These are phyloP conservation scores for Bombyx huttoni DNA, from an alignment of 2,888 invertebrate genomes.

Conservation along the genomic window DNA sequence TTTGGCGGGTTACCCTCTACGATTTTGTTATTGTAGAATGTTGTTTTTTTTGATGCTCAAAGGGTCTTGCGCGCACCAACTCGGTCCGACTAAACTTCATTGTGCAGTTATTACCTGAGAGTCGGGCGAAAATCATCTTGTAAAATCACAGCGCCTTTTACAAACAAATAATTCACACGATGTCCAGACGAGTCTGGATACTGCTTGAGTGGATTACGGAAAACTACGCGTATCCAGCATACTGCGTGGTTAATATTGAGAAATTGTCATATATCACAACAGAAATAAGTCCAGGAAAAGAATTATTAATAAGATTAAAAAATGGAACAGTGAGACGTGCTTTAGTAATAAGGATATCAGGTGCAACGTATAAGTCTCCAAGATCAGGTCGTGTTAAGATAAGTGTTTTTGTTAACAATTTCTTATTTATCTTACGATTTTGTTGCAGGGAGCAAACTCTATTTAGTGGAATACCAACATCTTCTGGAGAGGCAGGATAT, in stretches of 20 bases:
- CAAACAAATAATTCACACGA: slow-evolving; percentile 12
- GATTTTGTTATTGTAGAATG: background rate
- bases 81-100: background rate
- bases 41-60: background rate
- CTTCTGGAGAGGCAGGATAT: slow-evolving; percentile 32
- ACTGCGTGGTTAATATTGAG: slow-evolving; percentile 31
- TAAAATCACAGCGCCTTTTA: background rate
- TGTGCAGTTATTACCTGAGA: background rate
- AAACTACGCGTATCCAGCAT: slow-evolving; percentile 27
- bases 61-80: background rate
- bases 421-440: background rate
- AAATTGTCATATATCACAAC: slow-evolving; percentile 18
- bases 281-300: slow-evolving; percentile 27
- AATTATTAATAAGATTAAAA: slow-evolving; percentile 23
- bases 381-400: slow-evolving; percentile 5
- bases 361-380: slow-evolving; percentile 12
- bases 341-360: slow-evolving; percentile 35
- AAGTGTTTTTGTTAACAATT: background rate
- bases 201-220: slow-evolving; percentile 47
- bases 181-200: slow-evolving; percentile 35
- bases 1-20: background rate
- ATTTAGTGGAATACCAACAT: slow-evolving; percentile 29
- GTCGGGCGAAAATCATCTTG: background rate
- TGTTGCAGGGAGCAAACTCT: slow-evolving; percentile 32
- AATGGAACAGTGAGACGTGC: slow-evolving; percentile 24